Evolutionary conservation across 2,888 invertebrate species (phyloP), one percentile per base, ranked within the genome.

Genomic region (Epicampocera succincta): DNA sequence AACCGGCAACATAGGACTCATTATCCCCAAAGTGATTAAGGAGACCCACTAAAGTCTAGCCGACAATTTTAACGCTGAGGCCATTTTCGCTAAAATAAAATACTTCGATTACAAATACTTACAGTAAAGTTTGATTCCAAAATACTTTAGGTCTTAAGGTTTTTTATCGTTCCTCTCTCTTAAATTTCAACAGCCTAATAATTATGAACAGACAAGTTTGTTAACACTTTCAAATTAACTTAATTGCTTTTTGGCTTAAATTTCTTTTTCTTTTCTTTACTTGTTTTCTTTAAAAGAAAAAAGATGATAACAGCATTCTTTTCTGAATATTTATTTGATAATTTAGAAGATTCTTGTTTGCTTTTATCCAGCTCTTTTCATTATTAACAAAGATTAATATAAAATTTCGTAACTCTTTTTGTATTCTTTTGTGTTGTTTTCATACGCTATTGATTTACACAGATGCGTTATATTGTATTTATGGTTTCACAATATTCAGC

Each of bases 401-500:
- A 33, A 33, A 33, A 33, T 33, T 33, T 33, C 33, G 9, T 48
- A 33, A 19, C 5, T 65, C n/a, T 50, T 40, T 21, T 56, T 46
- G 11, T 17, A 38, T 29, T 58, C 42, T 58, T 44, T 48, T 56
- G 4, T 61, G 3, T 46, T 33, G 58, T 44, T 65, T 44, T 65
- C 42, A 50, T 54, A 46, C 42, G 21, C 17, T 56, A 38, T 56
- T 63, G 3, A 38, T 56, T 63, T 13, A 19, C 40, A 25, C 17
- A 17, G n/a, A 2, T 15, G 19, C 13, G 1, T 25, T 58, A 50
- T 54, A 69, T 69, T 46, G 17, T 46, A 38, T 69, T 65, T 78
- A 71, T 71, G 66, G 69, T 82, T 82, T 82, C 74, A 54, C 78
- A 75, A 75, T 78, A 61, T 40, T 29, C 6, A 15, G 8, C 12